A percentile compares a stretch with the other conserved stretches of the same genome.
Evolutionary conservation across 2,113 vertebrate genomes (phyloP).

Genomic region (Rhabdomys dilectus): DNA sequence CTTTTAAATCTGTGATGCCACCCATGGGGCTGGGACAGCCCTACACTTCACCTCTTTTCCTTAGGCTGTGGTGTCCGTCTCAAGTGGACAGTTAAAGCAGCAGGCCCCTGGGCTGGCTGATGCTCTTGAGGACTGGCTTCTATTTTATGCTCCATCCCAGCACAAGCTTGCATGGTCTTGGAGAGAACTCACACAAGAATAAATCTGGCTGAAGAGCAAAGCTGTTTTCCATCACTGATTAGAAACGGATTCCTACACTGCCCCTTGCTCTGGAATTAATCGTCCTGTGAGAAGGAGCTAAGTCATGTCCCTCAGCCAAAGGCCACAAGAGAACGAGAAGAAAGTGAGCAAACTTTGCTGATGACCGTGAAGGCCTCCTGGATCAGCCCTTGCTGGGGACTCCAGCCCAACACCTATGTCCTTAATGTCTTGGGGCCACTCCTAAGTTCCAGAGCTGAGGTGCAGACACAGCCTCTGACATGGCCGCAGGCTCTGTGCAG

Average conservation of each 20-base stretch:
- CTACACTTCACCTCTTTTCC: not conserved
- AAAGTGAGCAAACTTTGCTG: not conserved
- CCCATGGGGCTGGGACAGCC: not conserved
- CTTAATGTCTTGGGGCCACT: not conserved
- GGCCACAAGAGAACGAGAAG: not conserved
- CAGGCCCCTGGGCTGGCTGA: not conserved
- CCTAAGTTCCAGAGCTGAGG: not conserved
- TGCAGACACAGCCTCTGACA: not conserved
- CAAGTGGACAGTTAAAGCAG: not conserved
- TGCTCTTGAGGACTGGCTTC: not conserved
- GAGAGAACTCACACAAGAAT: not conserved
- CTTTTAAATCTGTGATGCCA: not conserved
- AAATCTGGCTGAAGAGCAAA: not conserved
- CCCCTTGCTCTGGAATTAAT: constrained; percentile 62
- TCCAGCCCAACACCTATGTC: not conserved
- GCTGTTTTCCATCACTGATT: constrained; percentile 63
- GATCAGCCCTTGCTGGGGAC: not conserved
- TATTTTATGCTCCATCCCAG: rapidly evolving
- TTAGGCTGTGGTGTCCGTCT: not conserved
- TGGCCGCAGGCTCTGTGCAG: too few species aligned
- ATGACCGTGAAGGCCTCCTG: not conserved
- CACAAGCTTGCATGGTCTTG: constrained; percentile 2
- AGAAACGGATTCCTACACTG: constrained; percentile 55
- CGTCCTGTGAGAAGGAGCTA: constrained; percentile 4
- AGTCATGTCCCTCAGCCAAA: not conserved